Evolutionary conservation across 1,140 invertebrate species (phyloP), one percentile per base, ranked within the genome.

Genomic region (Leguminivora glycinivorella): DNA sequence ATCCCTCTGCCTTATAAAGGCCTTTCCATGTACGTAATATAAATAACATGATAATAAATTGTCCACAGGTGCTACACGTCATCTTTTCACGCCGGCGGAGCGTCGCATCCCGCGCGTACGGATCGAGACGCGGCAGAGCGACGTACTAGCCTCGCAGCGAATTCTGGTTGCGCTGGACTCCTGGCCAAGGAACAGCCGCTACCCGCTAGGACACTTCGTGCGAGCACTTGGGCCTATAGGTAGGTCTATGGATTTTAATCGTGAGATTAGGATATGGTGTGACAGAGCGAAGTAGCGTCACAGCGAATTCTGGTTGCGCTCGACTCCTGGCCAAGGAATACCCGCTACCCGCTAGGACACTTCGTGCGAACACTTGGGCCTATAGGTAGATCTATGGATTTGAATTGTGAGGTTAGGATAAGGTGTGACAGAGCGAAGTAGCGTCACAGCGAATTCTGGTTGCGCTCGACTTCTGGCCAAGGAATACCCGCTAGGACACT

Each of bases 91-190:
- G 9, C 97, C 98, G 25, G 96, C 97, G 12, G 98, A 99, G 84
- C 94, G 95, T 56, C 95, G 96, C 79, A 96, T 99, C 74, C 98
- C 98, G 0, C 96, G 97, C 86, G 95, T 99, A 43, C 93, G 97
- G 66, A 97, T 99, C 56, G 97, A 99, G 88, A 99, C 98, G 0
- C 93, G 97, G 19, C 98, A 99, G 88, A 96, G 96, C 17, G 95
- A 96, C 47, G 92, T 93, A 56, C 89, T 99, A n/a, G 93, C 93
- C 2, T 94, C 94, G n/a, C 96, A 98, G 80, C 94, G 97, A 67
- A 96, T 99, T 19, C 95, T 99, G 19, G 97, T 98, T 0, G 96
- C 97, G 0, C 96, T 99, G 43, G 98, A 99, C 92, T 95, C 94
- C 1, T 99, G 98, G 98, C 97, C 97, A 0, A 90, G 96, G 69